Conservation (phyloP, 2,888 invertebrate species). For the Agonopterix subpropinquella region DNA sequence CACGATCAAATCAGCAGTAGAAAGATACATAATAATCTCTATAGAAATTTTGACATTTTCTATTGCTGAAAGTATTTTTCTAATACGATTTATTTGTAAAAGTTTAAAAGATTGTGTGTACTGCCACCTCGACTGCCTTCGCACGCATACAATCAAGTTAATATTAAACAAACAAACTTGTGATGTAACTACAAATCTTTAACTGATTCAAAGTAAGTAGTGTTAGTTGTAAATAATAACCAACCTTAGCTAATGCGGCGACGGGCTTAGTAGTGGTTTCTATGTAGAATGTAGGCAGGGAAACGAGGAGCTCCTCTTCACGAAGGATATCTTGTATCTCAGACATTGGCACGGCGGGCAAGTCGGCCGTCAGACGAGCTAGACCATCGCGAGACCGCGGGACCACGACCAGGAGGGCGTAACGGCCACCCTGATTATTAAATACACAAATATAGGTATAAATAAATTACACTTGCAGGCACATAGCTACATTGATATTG, state of each 20-base stretch:
- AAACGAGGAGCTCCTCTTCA: conserved; percentile 64
- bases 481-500: no score
- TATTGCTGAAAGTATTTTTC: no score
- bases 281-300: conserved; percentile 77
- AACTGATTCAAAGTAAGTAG: no score
- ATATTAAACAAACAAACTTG: no score
- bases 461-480: neutral
- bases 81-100: no score
- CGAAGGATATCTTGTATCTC: conserved; percentile 59
- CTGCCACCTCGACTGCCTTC: no score
- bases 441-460: neutral
- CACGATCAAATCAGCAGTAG: no score
- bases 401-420: conserved; percentile 73
- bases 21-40: no score
- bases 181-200: no score
- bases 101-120: no score
- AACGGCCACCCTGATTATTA: conserved; percentile 70
- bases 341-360: conserved; percentile 62
- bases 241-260: conserved; percentile 70
- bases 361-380: conserved; percentile 67
- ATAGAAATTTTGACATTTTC: no score
- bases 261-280: conserved; percentile 80
- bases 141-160: no score
- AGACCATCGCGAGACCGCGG: conserved; percentile 77
- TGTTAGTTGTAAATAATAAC: conserved; percentile 15